Conservation (phyloP, 2,888 invertebrate genomes). For the Schizotus pectinicornis region DNA sequence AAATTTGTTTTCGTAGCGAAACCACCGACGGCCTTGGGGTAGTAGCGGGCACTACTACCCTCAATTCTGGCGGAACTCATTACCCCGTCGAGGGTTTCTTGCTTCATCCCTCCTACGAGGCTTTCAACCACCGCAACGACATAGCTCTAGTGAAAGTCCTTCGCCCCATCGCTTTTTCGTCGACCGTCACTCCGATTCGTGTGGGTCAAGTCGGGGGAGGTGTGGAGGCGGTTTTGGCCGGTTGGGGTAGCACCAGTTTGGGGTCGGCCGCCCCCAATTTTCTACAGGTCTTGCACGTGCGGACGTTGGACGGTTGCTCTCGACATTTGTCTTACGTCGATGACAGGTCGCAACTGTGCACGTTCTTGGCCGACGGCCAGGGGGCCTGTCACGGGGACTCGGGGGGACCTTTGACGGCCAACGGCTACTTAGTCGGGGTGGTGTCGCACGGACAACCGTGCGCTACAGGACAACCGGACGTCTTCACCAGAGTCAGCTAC, state of each 20-base stretch:
- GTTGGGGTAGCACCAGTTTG: conserved; percentile 56
- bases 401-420: conserved; percentile 61
- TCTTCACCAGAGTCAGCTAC: conserved; percentile 58
- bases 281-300: conserved; percentile 63
- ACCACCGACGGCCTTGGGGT: conserved; percentile 40
- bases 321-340: no score
- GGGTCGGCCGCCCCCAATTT: conserved; percentile 63
- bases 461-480: conserved; percentile 63
- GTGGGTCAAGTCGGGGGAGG: conserved; percentile 53
- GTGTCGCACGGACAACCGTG: conserved; percentile 65
- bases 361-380: conserved; percentile 64
- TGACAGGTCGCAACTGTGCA: conserved; percentile 52
- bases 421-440: conserved; percentile 53
- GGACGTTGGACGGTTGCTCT: conserved; percentile 47
- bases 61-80: conserved; percentile 56
- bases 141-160: conserved; percentile 58
- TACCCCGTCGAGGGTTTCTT: conserved; percentile 56
- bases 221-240: conserved; percentile 54
- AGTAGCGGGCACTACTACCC: conserved; percentile 61
- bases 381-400: conserved; percentile 66
- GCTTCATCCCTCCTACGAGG: conserved; percentile 58
- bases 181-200: conserved; percentile 48
- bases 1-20: no score
- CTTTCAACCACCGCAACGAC: conserved; percentile 53
- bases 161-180: conserved; percentile 52